A percentile compares a stretch with the other conserved stretches of the same genome.
Conservation (phyloP, 2,797 vertebrate genomes). For the Clamator glandarius region DNA sequence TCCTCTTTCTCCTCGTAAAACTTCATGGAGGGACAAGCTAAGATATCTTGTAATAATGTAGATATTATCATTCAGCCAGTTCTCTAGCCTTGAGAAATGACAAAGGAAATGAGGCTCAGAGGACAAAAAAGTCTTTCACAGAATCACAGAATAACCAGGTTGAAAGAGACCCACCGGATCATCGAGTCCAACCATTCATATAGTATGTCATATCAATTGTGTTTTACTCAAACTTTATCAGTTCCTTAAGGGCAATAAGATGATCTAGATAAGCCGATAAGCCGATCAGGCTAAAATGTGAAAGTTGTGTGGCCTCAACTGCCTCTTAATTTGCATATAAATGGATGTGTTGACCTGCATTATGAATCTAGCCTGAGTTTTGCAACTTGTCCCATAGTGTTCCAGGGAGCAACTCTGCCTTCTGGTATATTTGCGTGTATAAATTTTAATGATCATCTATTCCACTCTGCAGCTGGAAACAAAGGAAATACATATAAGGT, state of each 20-base stretch:
- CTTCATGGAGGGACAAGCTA: not conserved
- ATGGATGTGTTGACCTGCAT: constrained; percentile 20
- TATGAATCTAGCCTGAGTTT: not conserved
- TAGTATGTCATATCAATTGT: not conserved
- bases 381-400: not conserved
- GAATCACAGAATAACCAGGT: too few species aligned
- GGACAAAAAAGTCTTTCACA: not conserved
- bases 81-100: not conserved
- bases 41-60: not conserved
- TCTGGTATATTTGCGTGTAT: not conserved
- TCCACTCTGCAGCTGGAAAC: not conserved
- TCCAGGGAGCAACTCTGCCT: not conserved
- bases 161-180: too few species aligned
- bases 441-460: not conserved
- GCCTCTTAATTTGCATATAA: constrained; percentile 32
- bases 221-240: not conserved
- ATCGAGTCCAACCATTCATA: too few species aligned
- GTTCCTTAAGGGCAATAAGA: not conserved
- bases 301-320: not conserved
- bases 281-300: not conserved
- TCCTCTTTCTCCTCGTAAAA: not conserved
- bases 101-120: not conserved
- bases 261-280: not conserved
- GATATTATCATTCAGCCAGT: not conserved
- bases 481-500: not conserved